These are phyloP conservation scores for Cavia aperea DNA, from an alignment of 2,113 vertebrate species.

Conservation along the genomic window DNA sequence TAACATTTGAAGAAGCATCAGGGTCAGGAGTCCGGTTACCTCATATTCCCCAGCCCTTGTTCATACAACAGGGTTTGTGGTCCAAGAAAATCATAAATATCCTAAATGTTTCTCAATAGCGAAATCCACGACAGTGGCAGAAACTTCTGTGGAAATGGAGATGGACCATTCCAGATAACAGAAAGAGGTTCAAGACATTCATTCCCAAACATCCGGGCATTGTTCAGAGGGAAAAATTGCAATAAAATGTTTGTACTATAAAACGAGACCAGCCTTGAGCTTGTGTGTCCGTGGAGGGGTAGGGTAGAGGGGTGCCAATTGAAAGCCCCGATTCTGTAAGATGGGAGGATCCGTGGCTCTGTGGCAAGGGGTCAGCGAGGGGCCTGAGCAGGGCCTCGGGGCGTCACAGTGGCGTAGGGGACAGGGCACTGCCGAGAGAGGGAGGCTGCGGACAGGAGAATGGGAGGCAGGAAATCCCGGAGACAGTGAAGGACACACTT, in stretches of 20 bases:
- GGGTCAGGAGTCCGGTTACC: neutral
- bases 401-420: accelerated
- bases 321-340: neutral
- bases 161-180: neutral
- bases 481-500: neutral
- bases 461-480: neutral
- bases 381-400: neutral
- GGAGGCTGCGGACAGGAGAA: no score
- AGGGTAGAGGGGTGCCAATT: accelerated
- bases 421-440: neutral
- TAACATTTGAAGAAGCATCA: neutral
- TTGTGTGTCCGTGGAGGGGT: accelerated
- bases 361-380: neutral
- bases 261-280: neutral
- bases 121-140: neutral
- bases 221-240: neutral
- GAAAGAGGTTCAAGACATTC: neutral
- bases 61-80: neutral
- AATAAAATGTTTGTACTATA: slow-evolving; percentile 12
- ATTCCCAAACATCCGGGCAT: neutral
- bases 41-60: neutral
- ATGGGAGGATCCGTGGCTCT: neutral
- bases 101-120: neutral
- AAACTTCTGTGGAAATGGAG: neutral
- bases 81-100: neutral